Conservation (phyloP, 2,113 vertebrate genomes). For the Thalassoma bifasciatum region DNA sequence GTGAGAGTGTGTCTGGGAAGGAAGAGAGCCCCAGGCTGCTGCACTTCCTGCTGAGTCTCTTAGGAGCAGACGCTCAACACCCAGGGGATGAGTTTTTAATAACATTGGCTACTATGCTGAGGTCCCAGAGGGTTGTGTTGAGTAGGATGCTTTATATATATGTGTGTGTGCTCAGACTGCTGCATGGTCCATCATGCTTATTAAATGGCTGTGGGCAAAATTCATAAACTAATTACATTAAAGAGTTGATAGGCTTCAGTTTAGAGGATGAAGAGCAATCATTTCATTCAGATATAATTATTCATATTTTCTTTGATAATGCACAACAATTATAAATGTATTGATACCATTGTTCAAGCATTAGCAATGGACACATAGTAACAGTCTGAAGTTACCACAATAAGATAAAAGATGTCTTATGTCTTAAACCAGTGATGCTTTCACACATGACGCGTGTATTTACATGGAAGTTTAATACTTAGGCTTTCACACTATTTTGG, state of each 20-base stretch:
- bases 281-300: not conserved
- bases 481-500: no score
- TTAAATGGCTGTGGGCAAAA: not conserved
- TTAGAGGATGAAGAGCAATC: not conserved
- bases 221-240: not conserved
- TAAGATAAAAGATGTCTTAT: no score
- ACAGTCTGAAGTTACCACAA: no score
- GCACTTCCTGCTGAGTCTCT: slow-evolving; percentile 29
- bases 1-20: slow-evolving; percentile 1
- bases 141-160: not conserved
- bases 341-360: no score
- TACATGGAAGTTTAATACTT: no score
- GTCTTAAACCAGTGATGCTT: no score
- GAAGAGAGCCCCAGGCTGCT: slow-evolving; percentile 26
- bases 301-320: not conserved
- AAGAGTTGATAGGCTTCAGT: not conserved
- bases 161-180: not conserved
- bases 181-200: not conserved
- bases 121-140: slow-evolving; percentile 8
- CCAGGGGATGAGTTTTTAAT: slow-evolving; percentile 42
- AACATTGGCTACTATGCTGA: not conserved
- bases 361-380: no score
- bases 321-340: no score
- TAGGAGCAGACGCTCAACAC: slow-evolving; percentile 24
- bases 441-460: no score